Evolutionary conservation across 2,888 invertebrate species (phyloP).

Genomic region (Standfussiana lucernea): DNA sequence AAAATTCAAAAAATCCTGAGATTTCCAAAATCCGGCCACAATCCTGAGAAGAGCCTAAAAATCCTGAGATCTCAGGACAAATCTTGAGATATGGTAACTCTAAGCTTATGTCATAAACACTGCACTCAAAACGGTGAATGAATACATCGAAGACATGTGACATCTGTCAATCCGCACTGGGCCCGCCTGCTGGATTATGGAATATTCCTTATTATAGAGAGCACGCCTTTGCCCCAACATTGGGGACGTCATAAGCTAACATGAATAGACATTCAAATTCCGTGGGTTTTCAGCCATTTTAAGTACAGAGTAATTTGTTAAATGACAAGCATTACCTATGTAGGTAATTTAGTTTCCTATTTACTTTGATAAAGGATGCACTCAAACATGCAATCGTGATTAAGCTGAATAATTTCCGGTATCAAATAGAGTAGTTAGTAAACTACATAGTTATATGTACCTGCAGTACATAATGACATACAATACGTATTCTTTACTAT

Average conservation of each 20-base stretch:
- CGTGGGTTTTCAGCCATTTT: neutral
- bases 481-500: conserved; percentile 16
- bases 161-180: neutral
- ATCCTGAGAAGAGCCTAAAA: no score
- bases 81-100: no score
- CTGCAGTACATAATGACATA: neutral
- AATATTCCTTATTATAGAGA: neutral
- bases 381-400: conserved; percentile 19
- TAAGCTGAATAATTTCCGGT: conserved; percentile 44
- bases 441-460: conserved; percentile 5
- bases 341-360: conserved; percentile 17
- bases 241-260: neutral
- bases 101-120: neutral
- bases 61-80: no score
- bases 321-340: neutral
- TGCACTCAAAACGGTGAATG: neutral
- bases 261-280: neutral
- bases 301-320: neutral
- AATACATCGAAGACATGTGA: neutral
- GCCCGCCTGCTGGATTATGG: neutral
- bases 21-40: no score
- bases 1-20: no score
- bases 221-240: neutral
- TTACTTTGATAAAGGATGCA: conserved; percentile 26
- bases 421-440: conserved; percentile 40